Evolutionary conservation across 2,797 vertebrate species (phyloP).

Genomic region (Gambelia wislizenii): DNA sequence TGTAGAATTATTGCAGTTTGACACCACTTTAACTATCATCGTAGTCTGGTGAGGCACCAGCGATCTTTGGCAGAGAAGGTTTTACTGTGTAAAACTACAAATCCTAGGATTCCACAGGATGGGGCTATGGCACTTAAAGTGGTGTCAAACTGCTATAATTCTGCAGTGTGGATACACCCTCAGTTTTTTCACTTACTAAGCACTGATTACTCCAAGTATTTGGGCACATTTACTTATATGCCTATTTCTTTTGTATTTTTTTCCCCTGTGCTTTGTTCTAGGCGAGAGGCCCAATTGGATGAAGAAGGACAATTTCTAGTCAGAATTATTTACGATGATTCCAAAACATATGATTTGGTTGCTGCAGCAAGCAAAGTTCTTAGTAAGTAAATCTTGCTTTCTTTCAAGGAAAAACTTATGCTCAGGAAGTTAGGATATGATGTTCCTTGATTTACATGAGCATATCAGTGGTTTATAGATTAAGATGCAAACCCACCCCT

Average conservation of each 20-base stretch:
- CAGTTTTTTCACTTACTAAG: not conserved
- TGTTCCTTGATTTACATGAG: not conserved
- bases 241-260: not conserved
- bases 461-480: too few relatives aligned
- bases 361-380: constrained; percentile 98
- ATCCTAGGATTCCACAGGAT: too few relatives aligned
- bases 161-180: too few relatives aligned
- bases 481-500: too few relatives aligned
- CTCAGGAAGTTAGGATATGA: not conserved
- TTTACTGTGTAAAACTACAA: too few relatives aligned
- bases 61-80: too few relatives aligned
- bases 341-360: constrained; percentile 97
- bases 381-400: constrained; percentile 83
- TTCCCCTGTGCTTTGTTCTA: constrained; percentile 69
- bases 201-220: not conserved
- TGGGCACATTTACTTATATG: not conserved
- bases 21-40: too few relatives aligned
- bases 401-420: constrained; percentile 7
- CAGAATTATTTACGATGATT: constrained; percentile 98
- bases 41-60: too few relatives aligned
- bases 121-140: too few relatives aligned
- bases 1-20: too few relatives aligned
- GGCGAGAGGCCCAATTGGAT: constrained; percentile 96
- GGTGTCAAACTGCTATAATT: too few relatives aligned
- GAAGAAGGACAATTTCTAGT: constrained; percentile 99